These are phyloP conservation scores for Lacerta viridis DNA, from an alignment of 2,797 vertebrate genomes.

Conservation along the genomic window DNA sequence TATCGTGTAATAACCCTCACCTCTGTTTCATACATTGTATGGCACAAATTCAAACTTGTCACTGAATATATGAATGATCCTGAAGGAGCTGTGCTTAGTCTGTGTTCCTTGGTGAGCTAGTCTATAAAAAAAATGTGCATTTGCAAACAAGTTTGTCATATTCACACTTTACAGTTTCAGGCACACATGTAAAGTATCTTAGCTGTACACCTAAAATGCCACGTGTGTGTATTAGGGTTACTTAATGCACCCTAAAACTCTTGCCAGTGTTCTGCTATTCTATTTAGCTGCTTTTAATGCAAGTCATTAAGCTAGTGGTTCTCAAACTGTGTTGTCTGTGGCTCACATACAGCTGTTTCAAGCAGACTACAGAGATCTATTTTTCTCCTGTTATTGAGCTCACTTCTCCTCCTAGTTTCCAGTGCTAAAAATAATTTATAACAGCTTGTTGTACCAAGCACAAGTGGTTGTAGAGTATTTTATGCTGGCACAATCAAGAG, in stretches of 20 bases:
- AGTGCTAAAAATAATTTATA: constrained; percentile 25
- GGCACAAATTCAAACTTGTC: background rate
- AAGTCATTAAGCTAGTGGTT: constrained; percentile 68
- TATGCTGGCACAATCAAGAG: background rate
- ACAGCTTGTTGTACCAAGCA: background rate
- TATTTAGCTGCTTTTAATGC: constrained; percentile 64
- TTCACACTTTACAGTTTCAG: constrained; percentile 16
- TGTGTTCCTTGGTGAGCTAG: background rate
- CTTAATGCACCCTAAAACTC: constrained; percentile 47
- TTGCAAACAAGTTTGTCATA: background rate
- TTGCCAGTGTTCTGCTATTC: constrained; percentile 61
- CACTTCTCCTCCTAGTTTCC: constrained; percentile 38
- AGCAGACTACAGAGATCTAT: constrained; percentile 42
- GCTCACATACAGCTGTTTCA: constrained; percentile 11
- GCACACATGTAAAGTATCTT: background rate
- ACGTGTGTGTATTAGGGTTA: constrained; percentile 27
- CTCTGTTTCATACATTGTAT: background rate
- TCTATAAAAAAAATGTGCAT: background rate
- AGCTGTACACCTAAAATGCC: background rate
- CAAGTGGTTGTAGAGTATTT: background rate
- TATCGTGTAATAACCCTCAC: constrained; percentile 17
- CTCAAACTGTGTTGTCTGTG: constrained; percentile 61
- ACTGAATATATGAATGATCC: background rate
- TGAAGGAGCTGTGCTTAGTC: background rate
- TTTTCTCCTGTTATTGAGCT: constrained; percentile 33